These are phyloP conservation scores for Furcula furcula DNA, from an alignment of 2,888 invertebrate species.

Conservation along the genomic window DNA sequence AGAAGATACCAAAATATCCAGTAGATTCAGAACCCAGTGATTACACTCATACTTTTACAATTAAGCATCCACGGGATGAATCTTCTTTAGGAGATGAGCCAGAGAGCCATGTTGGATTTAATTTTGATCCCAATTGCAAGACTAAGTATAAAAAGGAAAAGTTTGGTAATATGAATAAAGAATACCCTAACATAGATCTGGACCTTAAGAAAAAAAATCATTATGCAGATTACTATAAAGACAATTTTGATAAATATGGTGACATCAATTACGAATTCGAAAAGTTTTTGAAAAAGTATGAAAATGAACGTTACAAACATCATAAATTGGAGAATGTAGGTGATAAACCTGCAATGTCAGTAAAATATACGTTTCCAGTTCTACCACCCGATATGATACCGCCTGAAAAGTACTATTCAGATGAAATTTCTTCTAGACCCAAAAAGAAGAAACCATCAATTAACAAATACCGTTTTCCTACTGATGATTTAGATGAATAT, in stretches of 20 bases:
- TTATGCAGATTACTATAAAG: conserved; percentile 46
- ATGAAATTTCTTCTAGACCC: conserved; percentile 54
- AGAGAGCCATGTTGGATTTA: conserved; percentile 61
- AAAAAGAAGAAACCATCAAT: conserved; percentile 59
- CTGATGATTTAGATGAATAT: conserved; percentile 63
- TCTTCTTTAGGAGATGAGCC: conserved; percentile 44
- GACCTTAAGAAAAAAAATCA: conserved; percentile 56
- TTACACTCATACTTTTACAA: conserved; percentile 63
- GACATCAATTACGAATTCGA: conserved; percentile 57
- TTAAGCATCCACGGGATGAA: conserved; percentile 64
- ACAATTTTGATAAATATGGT: conserved; percentile 56
- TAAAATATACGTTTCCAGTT: conserved; percentile 45
- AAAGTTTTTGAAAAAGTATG: conserved; percentile 49
- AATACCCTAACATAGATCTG: conserved; percentile 48
- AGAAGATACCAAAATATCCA: conserved; percentile 55
- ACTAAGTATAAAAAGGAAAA: conserved; percentile 61
- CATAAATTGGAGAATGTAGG: conserved; percentile 50
- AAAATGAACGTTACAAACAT: conserved; percentile 41
- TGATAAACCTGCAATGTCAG: conserved; percentile 37
- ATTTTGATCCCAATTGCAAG: conserved; percentile 65
- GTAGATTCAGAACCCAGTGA: conserved; percentile 63
- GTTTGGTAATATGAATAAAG: conserved; percentile 37
- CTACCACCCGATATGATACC: conserved; percentile 52
- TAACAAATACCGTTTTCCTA: conserved; percentile 44
- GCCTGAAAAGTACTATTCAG: conserved; percentile 51